These are phyloP conservation scores for Oreochromis grahami DNA, from an alignment of 2,797 vertebrate genomes.

Conservation along the genomic window DNA sequence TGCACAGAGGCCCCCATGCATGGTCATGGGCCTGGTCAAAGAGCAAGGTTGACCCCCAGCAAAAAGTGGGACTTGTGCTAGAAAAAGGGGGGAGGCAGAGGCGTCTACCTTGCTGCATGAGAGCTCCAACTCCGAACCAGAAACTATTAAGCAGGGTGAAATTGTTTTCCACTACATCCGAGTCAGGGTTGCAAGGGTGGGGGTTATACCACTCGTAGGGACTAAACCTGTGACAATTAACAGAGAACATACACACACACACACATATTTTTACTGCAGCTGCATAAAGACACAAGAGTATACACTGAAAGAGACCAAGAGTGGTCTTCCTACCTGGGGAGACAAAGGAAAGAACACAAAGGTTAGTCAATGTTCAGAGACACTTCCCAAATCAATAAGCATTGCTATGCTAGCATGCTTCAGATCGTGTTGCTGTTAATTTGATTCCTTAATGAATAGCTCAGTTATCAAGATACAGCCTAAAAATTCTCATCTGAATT, in stretches of 20 bases:
- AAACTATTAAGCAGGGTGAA: slow-evolving; percentile 99
- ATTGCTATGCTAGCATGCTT: not conserved
- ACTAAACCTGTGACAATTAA: slow-evolving; percentile 97
- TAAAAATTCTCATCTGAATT: not conserved
- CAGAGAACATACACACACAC: slow-evolving; percentile 81
- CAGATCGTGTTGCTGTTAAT: not conserved
- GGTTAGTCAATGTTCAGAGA: slow-evolving; percentile 68
- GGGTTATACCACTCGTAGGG: slow-evolving; percentile 99
- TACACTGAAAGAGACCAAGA: slow-evolving; percentile 22
- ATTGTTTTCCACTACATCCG: slow-evolving; percentile 99
- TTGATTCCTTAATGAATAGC: not conserved
- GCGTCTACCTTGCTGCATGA: slow-evolving; percentile 99
- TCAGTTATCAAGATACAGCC: slow-evolving; percentile 3
- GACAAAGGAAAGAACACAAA: slow-evolving; percentile 80
- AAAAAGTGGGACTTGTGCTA: slow-evolving; percentile 95
- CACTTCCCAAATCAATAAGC: not conserved
- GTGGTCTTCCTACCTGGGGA: slow-evolving; percentile 76
- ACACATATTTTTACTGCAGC: slow-evolving; percentile 40
- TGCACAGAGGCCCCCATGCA: slow-evolving; percentile 98
- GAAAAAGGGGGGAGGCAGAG: slow-evolving; percentile 83
- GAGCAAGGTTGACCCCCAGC: slow-evolving; percentile 88
- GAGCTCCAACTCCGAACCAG: slow-evolving; percentile 99
- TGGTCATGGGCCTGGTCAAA: slow-evolving; percentile 79
- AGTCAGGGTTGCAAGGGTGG: slow-evolving; percentile 98
- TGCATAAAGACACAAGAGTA: slow-evolving; percentile 4